A percentile compares a stretch with the other conserved stretches of the same genome.
Evolutionary conservation across 1,140 invertebrate genomes (phyloP).

Genomic region (Diachasma alloeum): DNA sequence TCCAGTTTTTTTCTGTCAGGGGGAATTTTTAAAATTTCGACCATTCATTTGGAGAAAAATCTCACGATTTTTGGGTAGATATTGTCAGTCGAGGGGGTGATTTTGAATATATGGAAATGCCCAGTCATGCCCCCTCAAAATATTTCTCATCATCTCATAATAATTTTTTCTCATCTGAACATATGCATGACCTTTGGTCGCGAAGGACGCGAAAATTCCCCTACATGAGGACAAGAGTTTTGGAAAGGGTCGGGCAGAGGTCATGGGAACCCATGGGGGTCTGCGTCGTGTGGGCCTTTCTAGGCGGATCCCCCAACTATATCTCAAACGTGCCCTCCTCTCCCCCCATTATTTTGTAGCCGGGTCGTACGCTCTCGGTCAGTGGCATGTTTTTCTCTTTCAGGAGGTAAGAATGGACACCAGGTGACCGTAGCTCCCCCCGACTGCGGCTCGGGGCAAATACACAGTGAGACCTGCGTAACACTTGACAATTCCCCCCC

Average conservation of each 20-base stretch:
- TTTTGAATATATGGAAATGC: constrained; percentile 17
- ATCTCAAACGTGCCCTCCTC: neutral
- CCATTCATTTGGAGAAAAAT: neutral
- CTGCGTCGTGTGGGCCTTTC: constrained; percentile 29
- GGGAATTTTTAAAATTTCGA: neutral
- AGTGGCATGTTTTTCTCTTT: constrained; percentile 37
- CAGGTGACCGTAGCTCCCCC: constrained; percentile 44
- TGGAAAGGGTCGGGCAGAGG: constrained; percentile 46
- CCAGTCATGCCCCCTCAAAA: constrained; percentile 17
- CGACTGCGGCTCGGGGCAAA: neutral
- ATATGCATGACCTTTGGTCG: constrained; percentile 56
- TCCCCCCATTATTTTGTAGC: neutral
- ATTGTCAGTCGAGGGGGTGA: neutral
- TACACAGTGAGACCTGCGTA: constrained; percentile 17
- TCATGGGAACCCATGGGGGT: constrained; percentile 65
- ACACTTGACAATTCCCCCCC: neutral
- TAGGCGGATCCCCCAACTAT: neutral
- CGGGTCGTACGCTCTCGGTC: neutral
- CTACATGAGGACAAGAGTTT: constrained; percentile 26
- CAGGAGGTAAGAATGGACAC: constrained; percentile 13
- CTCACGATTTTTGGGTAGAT: neutral
- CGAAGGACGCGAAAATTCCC: constrained; percentile 40
- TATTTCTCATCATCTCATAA: constrained; percentile 22
- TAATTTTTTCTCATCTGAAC: constrained; percentile 25
- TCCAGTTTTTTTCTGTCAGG: neutral